Base-by-base conservation (phyloP, 2,797 vertebrate species). In the Tragopan temminckii region DNA sequence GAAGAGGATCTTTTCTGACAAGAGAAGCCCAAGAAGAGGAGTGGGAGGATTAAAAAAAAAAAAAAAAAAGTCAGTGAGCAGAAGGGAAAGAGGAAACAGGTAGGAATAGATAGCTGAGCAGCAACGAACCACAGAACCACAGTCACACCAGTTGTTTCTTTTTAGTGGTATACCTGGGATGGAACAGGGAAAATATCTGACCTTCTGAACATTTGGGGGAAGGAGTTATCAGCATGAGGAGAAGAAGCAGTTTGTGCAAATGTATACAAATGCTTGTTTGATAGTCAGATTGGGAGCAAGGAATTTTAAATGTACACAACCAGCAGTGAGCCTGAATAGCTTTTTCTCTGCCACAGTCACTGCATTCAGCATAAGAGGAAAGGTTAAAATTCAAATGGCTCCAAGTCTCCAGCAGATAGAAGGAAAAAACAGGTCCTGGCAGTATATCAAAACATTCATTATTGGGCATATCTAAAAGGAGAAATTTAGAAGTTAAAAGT, bases 381-480 rank as follows among this genome's bases (percentile, higher is more conserved):
- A 94, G 70, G 38, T 81, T 89, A 85, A 89, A 69, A 86, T 80
- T 70, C 62, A 75, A 78, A 80, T 40, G 48, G 33, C 33, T 80
- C 35, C 31, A 91, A 71, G 19, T 45, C 12, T 77, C 36, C 78
- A 61, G 62, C n/a, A 85, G 64, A 50, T 25, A 64, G 3, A 7
- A 7, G 31, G 38, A 7, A 88, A 64, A 90, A 87, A 57, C 23
- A 75, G n/a, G 48, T 89, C 58, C 58, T 85, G 76, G 42, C n/a
- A 5, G n/a, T 69, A 9, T 89, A 66, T 55, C 40, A 78, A 82
- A 82, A 75, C 38, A 42, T 15, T 12, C 50, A 57, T 68, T 80
- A 89, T 12, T 64, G 18, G 9, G 52, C 88, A 27, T 19, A 70
- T 57, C 18, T 66, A 85, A 64, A 9, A 13, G 42, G 92, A 80